These are phyloP conservation scores for Caenorhabditis panamensis DNA, from an alignment of 2,888 invertebrate genomes.

Conservation along the genomic window DNA sequence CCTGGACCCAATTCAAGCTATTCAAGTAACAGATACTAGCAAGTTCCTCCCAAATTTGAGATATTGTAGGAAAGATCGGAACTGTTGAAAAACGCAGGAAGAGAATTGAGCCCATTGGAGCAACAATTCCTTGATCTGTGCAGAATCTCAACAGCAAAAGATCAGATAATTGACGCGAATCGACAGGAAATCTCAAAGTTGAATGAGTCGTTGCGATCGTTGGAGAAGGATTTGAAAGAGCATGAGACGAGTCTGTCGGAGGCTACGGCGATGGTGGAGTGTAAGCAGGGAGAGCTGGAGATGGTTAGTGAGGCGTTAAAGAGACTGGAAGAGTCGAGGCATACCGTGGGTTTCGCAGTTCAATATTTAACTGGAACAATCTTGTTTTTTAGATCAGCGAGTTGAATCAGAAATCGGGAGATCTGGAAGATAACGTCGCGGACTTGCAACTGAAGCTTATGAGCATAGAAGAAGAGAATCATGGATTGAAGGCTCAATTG, in stretches of 20 bases:
- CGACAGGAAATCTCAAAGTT: conserved; percentile 70
- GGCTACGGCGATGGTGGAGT: conserved; percentile 49
- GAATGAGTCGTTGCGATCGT: conserved; percentile 48
- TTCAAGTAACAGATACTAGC: too few species aligned
- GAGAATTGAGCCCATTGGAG: conserved; percentile 69
- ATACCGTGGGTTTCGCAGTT: conserved; percentile 41
- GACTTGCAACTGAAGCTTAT: conserved; percentile 53
- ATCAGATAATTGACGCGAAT: conserved; percentile 75
- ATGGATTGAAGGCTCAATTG: conserved; percentile 50
- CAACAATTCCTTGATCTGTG: conserved; percentile 78
- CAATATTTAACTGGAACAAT: background rate
- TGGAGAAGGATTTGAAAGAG: conserved; percentile 51
- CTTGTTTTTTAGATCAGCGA: conserved; percentile 25
- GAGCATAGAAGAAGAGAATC: conserved; percentile 53
- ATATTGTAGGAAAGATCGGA: conserved; percentile 51
- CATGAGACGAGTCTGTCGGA: conserved; percentile 41
- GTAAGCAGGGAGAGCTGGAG: conserved; percentile 67
- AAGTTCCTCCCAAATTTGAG: too few species aligned
- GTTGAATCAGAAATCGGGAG: conserved; percentile 33
- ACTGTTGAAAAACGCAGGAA: conserved; percentile 31
- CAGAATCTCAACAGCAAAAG: conserved; percentile 75
- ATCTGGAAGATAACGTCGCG: conserved; percentile 34
- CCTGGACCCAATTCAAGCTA: conserved; percentile 51
- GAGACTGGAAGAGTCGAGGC: conserved; percentile 64
- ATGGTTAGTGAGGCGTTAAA: conserved; percentile 66